Evolutionary conservation across 2,113 vertebrate genomes (phyloP).

Genomic region (Oceanites oceanicus): DNA sequence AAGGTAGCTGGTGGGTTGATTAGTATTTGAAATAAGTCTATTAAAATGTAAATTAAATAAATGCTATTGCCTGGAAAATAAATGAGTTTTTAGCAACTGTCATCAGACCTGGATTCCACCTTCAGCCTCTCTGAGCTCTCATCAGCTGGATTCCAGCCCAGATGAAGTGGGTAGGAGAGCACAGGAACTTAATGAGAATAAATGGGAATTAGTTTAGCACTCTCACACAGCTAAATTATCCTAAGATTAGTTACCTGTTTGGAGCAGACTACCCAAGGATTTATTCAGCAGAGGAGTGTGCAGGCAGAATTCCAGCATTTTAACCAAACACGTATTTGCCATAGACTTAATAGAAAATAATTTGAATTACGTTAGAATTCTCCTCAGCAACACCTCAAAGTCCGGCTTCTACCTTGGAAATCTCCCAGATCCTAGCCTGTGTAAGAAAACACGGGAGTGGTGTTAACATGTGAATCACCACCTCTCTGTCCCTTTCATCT

Average conservation of each 20-base stretch:
- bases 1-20: slow-evolving; percentile 8
- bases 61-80: slow-evolving; percentile 49
- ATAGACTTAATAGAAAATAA: background rate
- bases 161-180: slow-evolving; percentile 40
- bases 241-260: slow-evolving; percentile 46
- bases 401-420: background rate
- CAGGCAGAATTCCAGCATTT: slow-evolving; percentile 13
- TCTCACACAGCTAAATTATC: slow-evolving; percentile 31
- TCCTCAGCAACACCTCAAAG: background rate
- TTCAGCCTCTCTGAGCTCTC: background rate
- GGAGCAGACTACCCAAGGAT: background rate
- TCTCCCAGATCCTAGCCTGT: background rate
- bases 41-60: slow-evolving; percentile 68
- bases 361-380: slow-evolving; percentile 6
- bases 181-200: slow-evolving; percentile 53
- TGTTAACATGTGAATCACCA: background rate
- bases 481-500: background rate
- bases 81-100: slow-evolving; percentile 43
- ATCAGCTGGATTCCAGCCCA: slow-evolving; percentile 46
- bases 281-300: background rate
- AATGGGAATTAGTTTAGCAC: slow-evolving; percentile 50
- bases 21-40: slow-evolving; percentile 34
- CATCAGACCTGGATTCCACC: slow-evolving; percentile 37
- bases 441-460: background rate
- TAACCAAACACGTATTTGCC: slow-evolving; percentile 14